Evolutionary conservation across 2,113 vertebrate genomes (phyloP).

Genomic region (Petaurus breviceps): DNA sequence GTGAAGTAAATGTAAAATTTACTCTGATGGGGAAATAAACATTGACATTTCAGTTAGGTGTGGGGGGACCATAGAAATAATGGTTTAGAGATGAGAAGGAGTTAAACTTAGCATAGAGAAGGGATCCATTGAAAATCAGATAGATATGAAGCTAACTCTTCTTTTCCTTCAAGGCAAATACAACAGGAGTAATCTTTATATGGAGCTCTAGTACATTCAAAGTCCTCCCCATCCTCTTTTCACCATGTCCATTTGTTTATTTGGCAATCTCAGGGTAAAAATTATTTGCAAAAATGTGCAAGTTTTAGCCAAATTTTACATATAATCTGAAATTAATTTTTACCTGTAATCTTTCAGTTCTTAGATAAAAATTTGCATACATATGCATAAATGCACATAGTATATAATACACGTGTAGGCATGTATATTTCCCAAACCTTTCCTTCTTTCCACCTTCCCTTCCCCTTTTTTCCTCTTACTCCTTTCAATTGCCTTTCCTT

Average conservation of each 20-base stretch:
- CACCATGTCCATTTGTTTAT: too few species aligned
- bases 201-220: not conserved
- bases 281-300: not conserved
- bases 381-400: too few species aligned
- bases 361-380: not conserved
- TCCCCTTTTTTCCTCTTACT: too few species aligned
- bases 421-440: too few species aligned
- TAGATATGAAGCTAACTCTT: not conserved
- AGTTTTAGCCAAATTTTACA: not conserved
- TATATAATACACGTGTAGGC: too few species aligned
- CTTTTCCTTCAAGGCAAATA: not conserved
- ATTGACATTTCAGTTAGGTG: not conserved
- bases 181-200: not conserved
- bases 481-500: too few species aligned
- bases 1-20: not conserved
- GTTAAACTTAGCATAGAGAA: not conserved
- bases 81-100: not conserved
- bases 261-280: not conserved
- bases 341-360: not conserved
- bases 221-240: not conserved
- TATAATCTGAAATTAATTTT: not conserved
- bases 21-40: not conserved
- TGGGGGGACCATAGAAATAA: not conserved
- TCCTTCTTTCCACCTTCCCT: not conserved
- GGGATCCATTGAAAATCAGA: not conserved